A percentile compares a stretch with the other conserved stretches of the same genome.
These are phyloP conservation scores for Dione juno DNA, from an alignment of 2,888 invertebrate species.

Conservation along the genomic window DNA sequence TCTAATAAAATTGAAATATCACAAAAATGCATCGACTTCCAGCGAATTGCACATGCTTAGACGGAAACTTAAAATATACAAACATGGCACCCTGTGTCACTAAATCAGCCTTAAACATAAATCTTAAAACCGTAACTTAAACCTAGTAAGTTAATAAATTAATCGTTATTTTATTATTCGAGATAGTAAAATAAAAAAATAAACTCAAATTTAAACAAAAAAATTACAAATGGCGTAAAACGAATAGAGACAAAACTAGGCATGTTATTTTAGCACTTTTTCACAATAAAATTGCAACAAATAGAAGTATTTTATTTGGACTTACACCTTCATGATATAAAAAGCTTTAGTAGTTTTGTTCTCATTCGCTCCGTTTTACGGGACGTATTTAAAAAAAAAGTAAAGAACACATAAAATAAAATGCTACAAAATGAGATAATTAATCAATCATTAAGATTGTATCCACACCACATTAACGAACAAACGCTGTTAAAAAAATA, in stretches of 20 bases:
- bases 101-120: slow-evolving; percentile 61
- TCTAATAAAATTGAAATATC: not conserved
- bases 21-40: slow-evolving; percentile 3
- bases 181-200: slow-evolving; percentile 23
- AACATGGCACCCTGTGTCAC: slow-evolving; percentile 70
- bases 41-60: slow-evolving; percentile 4
- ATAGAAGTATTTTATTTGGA: too few relatives aligned
- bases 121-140: slow-evolving; percentile 18
- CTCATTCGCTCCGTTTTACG: too few relatives aligned
- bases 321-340: too few relatives aligned
- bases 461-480: not conserved
- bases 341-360: too few relatives aligned
- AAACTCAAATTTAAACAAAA: not conserved
- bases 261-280: too few relatives aligned
- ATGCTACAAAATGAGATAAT: not conserved
- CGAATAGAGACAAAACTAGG: too few relatives aligned
- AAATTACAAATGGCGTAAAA: too few relatives aligned
- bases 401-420: not conserved
- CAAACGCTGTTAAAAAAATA: not conserved
- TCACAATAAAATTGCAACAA: too few relatives aligned
- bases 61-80: slow-evolving; percentile 36
- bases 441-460: not conserved
- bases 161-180: slow-evolving; percentile 46
- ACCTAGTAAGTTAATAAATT: slow-evolving; percentile 54
- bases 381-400: too few relatives aligned